phyloP scores from a whole-genome alignment of 1,140 invertebrate genomes.

The Ericerus pela region DNA sequence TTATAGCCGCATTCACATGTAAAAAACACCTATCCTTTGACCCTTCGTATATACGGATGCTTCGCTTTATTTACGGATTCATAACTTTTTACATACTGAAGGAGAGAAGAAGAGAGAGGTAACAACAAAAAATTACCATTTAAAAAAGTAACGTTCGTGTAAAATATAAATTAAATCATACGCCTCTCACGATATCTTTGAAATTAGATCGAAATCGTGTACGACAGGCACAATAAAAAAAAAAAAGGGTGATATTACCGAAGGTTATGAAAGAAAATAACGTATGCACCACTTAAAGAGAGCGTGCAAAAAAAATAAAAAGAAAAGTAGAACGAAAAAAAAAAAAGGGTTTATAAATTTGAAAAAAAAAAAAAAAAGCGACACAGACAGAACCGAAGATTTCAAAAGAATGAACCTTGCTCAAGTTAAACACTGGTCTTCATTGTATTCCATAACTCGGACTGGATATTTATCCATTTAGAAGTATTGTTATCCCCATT shows the following conservation, averaged over 20 bases:
- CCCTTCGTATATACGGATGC: too few species aligned
- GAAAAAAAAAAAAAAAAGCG: too few species aligned
- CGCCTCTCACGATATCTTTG: slow-evolving; percentile 10
- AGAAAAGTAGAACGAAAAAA: too few species aligned
- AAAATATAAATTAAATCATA: slow-evolving; percentile 12
- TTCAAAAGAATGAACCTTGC: slow-evolving; percentile 5
- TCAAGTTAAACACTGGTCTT: slow-evolving; percentile 11
- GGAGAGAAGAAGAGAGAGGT: too few species aligned
- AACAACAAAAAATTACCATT: slow-evolving; percentile 9
- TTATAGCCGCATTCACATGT: not conserved
- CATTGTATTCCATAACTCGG: slow-evolving; percentile 10
- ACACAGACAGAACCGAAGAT: slow-evolving; percentile 3
- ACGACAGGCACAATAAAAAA: not conserved
- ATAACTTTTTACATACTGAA: slow-evolving; percentile 2
- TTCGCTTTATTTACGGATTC: slow-evolving; percentile 2
- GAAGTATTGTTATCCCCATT: not conserved
- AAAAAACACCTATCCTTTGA: not conserved
- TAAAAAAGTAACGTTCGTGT: slow-evolving; percentile 5
- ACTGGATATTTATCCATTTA: slow-evolving; percentile 12
- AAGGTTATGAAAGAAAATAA: not conserved
- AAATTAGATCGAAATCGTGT: slow-evolving; percentile 3
- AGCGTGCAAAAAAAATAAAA: too few species aligned
- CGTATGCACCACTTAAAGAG: slow-evolving; percentile 7
- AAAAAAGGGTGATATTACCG: not conserved
- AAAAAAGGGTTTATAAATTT: slow-evolving; percentile 8